Base-by-base conservation (phyloP, 37 sponge, comb jelly and placozoan species). In the Eunapius fragilis region DNA sequence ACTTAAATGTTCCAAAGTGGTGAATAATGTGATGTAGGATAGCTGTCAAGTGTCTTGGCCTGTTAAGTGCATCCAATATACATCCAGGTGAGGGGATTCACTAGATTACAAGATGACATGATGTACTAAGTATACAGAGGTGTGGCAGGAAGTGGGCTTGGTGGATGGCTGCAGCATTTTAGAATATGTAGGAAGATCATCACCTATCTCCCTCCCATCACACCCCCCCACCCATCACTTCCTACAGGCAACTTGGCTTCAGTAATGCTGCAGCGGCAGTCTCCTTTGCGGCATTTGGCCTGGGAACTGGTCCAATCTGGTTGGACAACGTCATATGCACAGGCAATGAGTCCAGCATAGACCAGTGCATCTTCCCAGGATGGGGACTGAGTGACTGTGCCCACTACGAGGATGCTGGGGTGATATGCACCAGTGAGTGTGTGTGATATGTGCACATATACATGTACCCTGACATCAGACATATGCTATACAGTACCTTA, bases 361-460 rank as follows among this genome's bases (percentile, higher is more conserved):
- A 31, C 27, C 30, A 41, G 25, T 84, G 84, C 25, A 3, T 25
- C 12, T 70, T 31, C 33, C 31, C 28, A 2, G 70, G 71, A 34
- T 82, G 82, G 70, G 67, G 71, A 9, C 69, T 70, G 28, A 32
- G 28, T 31, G 71, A 70, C 33, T 82, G 82, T 32, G 11, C 24
- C 27, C 70, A 70, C 31, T 70, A 82, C 70, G 71, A 82, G 37
- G 82, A 82, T 82, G 82, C 81, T 25, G 81, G 81, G 17, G 81
- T 79, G 30, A n/a, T 47, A 27, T 86, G 86, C 67, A 30, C 58
- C 3, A 32, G 73, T 72, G 73, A 72, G 73, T 28, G 91, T 82
- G 31, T 90, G 25, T 25, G 76, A 24, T 86, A 82, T n/a, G 3
- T 41, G 41, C 6, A 41, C 41, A 41, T 41, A 6, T 41, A 41